These are phyloP conservation scores for Oreochromis grahami DNA, from an alignment of 2,797 vertebrate species.

Conservation along the genomic window DNA sequence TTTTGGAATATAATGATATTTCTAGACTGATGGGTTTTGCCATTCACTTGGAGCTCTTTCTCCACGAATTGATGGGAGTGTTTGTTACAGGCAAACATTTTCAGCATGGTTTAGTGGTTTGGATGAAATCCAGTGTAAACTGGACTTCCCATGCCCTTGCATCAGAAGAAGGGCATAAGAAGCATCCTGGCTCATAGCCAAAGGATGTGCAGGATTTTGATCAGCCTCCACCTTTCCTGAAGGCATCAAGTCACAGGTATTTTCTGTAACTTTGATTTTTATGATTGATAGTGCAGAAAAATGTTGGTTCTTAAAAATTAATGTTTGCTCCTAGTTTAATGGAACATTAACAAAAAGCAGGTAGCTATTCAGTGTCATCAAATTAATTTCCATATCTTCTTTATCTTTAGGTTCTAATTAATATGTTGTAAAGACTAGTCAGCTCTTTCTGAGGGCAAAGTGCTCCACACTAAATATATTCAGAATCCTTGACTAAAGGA, in stretches of 20 bases:
- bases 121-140: not conserved
- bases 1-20: not conserved
- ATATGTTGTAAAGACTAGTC: not conserved
- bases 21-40: not conserved
- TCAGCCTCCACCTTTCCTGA: not conserved
- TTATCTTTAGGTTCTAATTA: not conserved
- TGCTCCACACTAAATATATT: not conserved
- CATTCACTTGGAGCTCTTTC: not conserved
- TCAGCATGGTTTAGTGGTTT: not conserved
- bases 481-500: not conserved
- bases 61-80: not conserved
- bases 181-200: not conserved
- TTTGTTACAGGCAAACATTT: slow-evolving; percentile 26
- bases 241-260: not conserved
- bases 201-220: not conserved
- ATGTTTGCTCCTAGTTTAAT: not conserved
- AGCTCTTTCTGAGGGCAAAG: not conserved
- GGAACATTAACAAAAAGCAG: not conserved
- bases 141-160: not conserved
- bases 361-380: not conserved
- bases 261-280: not conserved
- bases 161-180: not conserved
- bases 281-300: not conserved
- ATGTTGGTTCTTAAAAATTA: not conserved
- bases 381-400: not conserved